These are phyloP conservation scores for Euthynnus affinis DNA, from an alignment of 2,797 vertebrate species.

Conservation along the genomic window DNA sequence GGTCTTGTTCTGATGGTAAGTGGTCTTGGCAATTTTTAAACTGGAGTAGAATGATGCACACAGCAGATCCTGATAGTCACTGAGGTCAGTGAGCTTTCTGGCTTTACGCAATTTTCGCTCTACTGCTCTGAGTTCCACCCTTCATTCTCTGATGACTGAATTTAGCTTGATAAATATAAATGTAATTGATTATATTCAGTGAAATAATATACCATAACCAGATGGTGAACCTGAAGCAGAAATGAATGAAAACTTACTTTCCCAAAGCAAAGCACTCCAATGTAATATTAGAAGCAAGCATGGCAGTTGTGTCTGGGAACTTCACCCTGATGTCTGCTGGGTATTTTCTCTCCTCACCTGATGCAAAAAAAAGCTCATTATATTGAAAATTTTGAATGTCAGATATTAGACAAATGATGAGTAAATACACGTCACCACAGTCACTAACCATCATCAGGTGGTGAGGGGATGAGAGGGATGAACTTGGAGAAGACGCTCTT, in stretches of 20 bases:
- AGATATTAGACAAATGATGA: not conserved
- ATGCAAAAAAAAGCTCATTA: not conserved
- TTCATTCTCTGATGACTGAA: too few relatives aligned
- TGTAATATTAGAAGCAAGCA: conserved; percentile 95
- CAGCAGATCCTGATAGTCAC: too few relatives aligned
- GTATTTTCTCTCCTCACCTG: conserved; percentile 92
- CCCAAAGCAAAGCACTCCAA: conserved; percentile 98
- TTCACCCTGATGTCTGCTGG: conserved; percentile 95
- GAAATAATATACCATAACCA: too few relatives aligned
- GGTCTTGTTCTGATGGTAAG: too few relatives aligned
- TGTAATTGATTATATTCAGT: too few relatives aligned
- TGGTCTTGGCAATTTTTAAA: too few relatives aligned
- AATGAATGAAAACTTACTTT: conserved; percentile 88
- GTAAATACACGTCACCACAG: not conserved
- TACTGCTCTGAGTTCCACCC: too few relatives aligned
- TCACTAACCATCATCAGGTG: conserved; percentile 90
- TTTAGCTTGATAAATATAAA: not conserved
- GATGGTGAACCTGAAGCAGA: too few relatives aligned
- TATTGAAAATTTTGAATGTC: not conserved
- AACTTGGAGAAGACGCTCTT: conserved; percentile 98
- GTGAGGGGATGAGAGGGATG: conserved; percentile 92
- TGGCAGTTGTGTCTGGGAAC: conserved; percentile 92
- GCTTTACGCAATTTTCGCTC: too few relatives aligned
- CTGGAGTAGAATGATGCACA: too few relatives aligned
- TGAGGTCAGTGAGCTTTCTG: too few relatives aligned